These are phyloP conservation scores for Hipparchia sbordonii DNA, from an alignment of 2,888 invertebrate species.

Conservation along the genomic window DNA sequence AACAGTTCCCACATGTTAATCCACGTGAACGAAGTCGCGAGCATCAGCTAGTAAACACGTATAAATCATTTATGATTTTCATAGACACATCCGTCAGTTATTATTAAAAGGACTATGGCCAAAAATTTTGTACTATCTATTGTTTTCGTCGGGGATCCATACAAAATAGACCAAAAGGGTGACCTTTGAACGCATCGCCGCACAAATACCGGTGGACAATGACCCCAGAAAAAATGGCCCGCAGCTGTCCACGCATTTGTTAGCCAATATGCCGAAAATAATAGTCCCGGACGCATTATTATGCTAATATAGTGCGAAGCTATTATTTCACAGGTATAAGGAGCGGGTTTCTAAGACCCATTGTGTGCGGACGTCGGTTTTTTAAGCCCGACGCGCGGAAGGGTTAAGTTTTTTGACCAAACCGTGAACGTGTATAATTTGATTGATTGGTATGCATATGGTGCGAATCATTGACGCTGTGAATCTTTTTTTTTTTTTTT, in stretches of 20 bases:
- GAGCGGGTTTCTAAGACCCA: constrained; percentile 58
- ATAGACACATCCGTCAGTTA: constrained; percentile 9
- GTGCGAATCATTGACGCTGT: constrained; percentile 38
- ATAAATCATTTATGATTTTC: background rate
- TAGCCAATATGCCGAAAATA: constrained; percentile 74
- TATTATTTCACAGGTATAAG: constrained; percentile 77
- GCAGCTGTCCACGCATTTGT: constrained; percentile 76
- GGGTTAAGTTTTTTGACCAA: constrained; percentile 67
- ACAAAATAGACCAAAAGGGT: constrained; percentile 48
- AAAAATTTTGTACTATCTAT: constrained; percentile 37
- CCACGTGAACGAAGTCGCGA: too few species aligned
- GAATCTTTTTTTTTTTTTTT: constrained; percentile 17
- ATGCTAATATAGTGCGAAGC: constrained; percentile 71
- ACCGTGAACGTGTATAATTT: constrained; percentile 63
- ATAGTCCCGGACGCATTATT: constrained; percentile 74
- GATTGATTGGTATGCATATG: constrained; percentile 70
- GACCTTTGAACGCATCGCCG: constrained; percentile 60
- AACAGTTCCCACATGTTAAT: too few species aligned
- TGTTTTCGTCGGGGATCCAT: constrained; percentile 34
- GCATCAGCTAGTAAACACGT: too few species aligned
- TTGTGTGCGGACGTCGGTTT: constrained; percentile 58
- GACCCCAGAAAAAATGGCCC: constrained; percentile 59
- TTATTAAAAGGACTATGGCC: constrained; percentile 24
- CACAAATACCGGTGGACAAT: constrained; percentile 73
- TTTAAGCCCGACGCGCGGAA: constrained; percentile 47